Percentiles rank a stretch among this genome's conserved stretches.
These are phyloP conservation scores for Caenorhabditis panamensis DNA, from an alignment of 2,888 invertebrate species.

Conservation along the genomic window DNA sequence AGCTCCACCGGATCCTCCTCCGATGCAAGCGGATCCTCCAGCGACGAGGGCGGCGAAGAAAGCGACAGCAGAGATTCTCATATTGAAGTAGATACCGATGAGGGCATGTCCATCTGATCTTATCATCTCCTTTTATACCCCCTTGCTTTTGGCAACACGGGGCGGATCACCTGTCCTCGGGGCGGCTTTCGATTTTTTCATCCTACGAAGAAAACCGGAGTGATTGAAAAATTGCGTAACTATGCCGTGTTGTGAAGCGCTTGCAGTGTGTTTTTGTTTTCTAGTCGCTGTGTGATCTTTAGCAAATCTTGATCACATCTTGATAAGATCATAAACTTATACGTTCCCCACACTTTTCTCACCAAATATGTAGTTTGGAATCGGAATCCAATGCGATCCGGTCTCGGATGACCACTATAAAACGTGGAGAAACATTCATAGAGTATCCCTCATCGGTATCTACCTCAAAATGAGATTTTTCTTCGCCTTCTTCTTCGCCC, in stretches of 20 bases:
- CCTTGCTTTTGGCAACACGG: not conserved
- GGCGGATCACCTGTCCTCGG: not conserved
- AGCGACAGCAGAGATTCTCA: conserved; percentile 32
- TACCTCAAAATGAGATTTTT: conserved; percentile 41
- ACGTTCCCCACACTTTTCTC: not conserved
- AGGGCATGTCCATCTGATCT: conserved; percentile 4
- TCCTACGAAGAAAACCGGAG: not conserved
- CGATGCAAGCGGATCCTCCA: conserved; percentile 40
- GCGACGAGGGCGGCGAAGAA: conserved; percentile 42
- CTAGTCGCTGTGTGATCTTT: not conserved
- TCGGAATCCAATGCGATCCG: not conserved
- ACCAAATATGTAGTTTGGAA: not conserved
- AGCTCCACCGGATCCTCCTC: conserved; percentile 41
- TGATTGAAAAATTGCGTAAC: not conserved
- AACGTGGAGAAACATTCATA: not conserved
- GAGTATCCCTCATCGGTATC: conserved; percentile 26
- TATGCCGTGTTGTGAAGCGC: not conserved
- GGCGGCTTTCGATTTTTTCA: not conserved
- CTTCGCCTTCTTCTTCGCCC: conserved; percentile 34
- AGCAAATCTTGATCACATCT: too few species aligned
- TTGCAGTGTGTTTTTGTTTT: not conserved
- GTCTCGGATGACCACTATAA: not conserved
- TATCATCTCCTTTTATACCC: conserved; percentile 7
- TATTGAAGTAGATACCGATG: conserved; percentile 23
- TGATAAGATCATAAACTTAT: not conserved